Conservation (phyloP, 2,113 vertebrate species). For the Empidonax alnorum region DNA sequence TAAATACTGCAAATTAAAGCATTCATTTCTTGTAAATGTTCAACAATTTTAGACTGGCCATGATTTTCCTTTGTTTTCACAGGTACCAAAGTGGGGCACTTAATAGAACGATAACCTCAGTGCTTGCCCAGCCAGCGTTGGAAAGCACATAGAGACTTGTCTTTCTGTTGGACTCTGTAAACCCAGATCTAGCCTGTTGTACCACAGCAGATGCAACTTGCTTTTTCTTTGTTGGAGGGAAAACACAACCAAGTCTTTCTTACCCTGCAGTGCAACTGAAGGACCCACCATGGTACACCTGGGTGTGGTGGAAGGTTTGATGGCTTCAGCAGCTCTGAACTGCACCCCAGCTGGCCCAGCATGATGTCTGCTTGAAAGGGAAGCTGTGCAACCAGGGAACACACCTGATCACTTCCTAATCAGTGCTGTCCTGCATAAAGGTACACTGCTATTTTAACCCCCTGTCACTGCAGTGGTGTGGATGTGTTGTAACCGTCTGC, state of each 20-base stretch:
- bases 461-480: neutral
- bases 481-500: neutral
- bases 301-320: neutral
- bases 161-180: neutral
- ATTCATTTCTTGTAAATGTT: neutral
- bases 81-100: neutral
- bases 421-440: neutral
- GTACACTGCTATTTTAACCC: neutral
- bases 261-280: neutral
- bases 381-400: neutral
- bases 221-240: neutral
- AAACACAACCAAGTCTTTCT: neutral
- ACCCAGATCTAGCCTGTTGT: neutral
- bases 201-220: neutral
- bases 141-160: neutral
- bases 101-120: fast-evolving
- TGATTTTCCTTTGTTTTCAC: neutral
- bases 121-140: neutral
- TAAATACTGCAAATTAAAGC: neutral
- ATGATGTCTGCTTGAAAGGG: neutral
- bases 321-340: fast-evolving
- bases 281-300: fast-evolving
- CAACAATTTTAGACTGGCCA: neutral
- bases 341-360: neutral
- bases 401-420: neutral